Percentiles rank a stretch among this genome's conserved stretches.
phyloP scores from a whole-genome alignment of 2,113 vertebrate species.

The Pristiophorus japonicus region DNA sequence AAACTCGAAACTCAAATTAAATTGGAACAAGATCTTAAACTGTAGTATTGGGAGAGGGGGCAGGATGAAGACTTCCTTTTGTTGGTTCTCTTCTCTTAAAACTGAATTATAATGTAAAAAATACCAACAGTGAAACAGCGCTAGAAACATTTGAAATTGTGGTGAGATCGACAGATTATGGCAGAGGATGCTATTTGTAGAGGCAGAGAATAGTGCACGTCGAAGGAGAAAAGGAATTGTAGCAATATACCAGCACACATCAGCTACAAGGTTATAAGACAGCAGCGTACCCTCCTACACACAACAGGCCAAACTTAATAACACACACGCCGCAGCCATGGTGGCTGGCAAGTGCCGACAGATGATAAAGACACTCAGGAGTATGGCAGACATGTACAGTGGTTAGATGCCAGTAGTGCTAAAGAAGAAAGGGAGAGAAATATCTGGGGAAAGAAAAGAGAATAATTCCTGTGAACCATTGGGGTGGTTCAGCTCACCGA shows the following conservation, averaged over 20 bases:
- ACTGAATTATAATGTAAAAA: neutral
- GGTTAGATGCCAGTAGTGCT: neutral
- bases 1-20: neutral
- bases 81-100: neutral
- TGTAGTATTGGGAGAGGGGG: neutral
- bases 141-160: neutral
- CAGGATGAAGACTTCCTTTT: neutral
- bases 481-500: neutral
- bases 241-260: neutral
- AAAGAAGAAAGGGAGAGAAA: neutral
- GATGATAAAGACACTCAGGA: neutral
- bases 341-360: neutral
- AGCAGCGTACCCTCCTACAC: neutral
- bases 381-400: neutral
- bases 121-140: neutral
- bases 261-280: neutral
- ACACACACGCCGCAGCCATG: neutral
- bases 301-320: neutral
- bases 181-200: neutral
- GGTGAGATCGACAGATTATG: neutral
- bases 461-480: neutral
- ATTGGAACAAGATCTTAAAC: neutral
- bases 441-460: neutral
- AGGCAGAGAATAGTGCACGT: too few species aligned
- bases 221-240: neutral